Base-by-base conservation (phyloP, 2,797 vertebrate genomes). In the Leuciscus waleckii region DNA sequence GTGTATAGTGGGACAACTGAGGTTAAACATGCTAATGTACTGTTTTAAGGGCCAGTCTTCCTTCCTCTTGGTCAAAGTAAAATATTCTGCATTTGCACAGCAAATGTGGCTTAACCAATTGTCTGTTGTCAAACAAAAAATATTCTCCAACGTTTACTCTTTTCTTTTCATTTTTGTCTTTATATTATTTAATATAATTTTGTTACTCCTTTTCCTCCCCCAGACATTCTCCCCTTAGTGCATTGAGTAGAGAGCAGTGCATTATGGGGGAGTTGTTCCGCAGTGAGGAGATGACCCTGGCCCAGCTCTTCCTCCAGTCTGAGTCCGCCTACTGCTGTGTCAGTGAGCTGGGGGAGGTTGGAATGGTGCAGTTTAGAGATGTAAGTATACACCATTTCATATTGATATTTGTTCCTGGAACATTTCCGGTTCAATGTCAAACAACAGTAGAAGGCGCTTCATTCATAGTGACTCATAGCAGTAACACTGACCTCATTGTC, bases 271-370 rank as follows among this genome's bases (percentile, higher is more conserved):
- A 98, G 85, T 95, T 98, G 85, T 98, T 99, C 93, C 93, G 97
- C 82, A 99, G 98, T 61, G 97, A 99, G 89, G 97, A 99, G 95
- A 99, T 99, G 98, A 99, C 97, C 0, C 94, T 99, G 90, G 98
- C 97, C 11, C 98, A 99, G 94, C 97, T 99, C 79, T 99, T 98
- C 90, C 96, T 99, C 39, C 98, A 99, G 90, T 98, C 97, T 0
- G 98, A 99, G 92, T 97, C 96, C 29, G 97, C 98, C 0, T 99
- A 99, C 89, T 99, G 98, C 89, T 98, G 96, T n/a, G 98, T 99
- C 94, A 99, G 98, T 83, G 98, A 99, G 83, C 93, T 99, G 90
- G 98, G 98, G 82, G 98, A 99, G 92, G 96, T 98, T 0, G 98
- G 98, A 82, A 98, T 99, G 95, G 98, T 99, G 88, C 98, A 99